A percentile compares a stretch with the other conserved stretches of the same genome.
Evolutionary conservation across 2,113 vertebrate genomes (phyloP).

Genomic region (Pseudorasbora parva): DNA sequence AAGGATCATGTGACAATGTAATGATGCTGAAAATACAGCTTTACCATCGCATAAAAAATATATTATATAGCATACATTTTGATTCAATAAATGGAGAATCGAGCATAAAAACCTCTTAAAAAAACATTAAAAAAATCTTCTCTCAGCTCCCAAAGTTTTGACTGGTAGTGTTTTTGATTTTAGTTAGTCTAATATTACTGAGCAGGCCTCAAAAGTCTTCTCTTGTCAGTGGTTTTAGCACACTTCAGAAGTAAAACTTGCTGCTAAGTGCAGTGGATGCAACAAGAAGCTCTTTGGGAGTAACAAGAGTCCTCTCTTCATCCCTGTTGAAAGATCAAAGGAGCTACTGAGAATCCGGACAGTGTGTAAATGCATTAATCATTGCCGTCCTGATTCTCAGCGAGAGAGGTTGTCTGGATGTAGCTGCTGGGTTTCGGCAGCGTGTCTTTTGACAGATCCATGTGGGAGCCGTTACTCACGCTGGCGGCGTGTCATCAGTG

Average conservation of each 20-base stretch:
- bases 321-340: conserved; percentile 42
- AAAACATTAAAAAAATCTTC: not conserved
- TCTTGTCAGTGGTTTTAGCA: conserved; percentile 17
- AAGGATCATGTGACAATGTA: not conserved
- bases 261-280: not conserved
- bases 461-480: conserved; percentile 64
- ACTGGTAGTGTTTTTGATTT: not conserved
- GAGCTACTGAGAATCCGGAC: conserved; percentile 20
- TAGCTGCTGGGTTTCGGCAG: conserved; percentile 26
- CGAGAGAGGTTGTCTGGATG: not conserved
- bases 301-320: conserved; percentile 8
- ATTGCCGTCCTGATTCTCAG: not conserved
- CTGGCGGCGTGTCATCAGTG: conserved; percentile 54
- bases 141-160: not conserved
- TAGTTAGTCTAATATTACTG: not conserved
- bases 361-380: conserved; percentile 35
- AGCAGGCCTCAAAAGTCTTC: conserved; percentile 4
- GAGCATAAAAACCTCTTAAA: not conserved
- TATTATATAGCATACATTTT: not conserved
- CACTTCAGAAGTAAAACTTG: conserved; percentile 16
- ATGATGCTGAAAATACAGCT: not conserved
- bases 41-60: not conserved
- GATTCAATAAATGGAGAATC: not conserved
- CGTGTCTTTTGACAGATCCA: conserved; percentile 49
- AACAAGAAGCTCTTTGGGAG: not conserved